A percentile compares a stretch with the other conserved stretches of the same genome.
Conservation (phyloP, 2,888 invertebrate genomes). For the Plemyria rubiginata region DNA sequence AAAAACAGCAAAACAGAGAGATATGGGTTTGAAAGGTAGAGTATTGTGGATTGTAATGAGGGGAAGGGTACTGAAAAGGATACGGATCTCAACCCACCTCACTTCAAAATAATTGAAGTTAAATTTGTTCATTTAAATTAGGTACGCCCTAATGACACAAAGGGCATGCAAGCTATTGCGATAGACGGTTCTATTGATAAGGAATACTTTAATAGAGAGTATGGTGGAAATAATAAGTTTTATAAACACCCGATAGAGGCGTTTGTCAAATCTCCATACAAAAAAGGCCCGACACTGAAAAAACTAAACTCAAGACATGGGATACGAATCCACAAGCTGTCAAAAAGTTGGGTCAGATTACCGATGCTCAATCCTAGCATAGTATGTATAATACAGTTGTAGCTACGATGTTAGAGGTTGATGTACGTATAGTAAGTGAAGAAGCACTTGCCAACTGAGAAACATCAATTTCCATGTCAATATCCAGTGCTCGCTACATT, state of each 20-base stretch:
- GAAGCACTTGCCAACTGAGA: constrained; percentile 2
- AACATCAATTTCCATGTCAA: constrained; percentile 23
- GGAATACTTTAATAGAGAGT: constrained; percentile 3
- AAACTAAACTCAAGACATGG: too few species aligned
- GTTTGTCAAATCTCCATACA: too few species aligned
- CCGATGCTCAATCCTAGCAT: too few species aligned
- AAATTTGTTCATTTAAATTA: constrained; percentile 82
- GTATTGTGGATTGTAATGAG: constrained; percentile 80
- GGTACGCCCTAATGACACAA: constrained; percentile 62
- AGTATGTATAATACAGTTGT: too few species aligned
- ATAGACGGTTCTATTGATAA: constrained; percentile 46
- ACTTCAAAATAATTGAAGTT: constrained; percentile 84
- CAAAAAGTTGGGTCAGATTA: too few species aligned
- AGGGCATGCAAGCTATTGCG: constrained; percentile 45
- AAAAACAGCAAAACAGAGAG: neutral
- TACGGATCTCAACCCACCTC: constrained; percentile 73
- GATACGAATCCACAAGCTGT: too few species aligned
- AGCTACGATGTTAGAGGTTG: too few species aligned
- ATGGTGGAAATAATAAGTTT: too few species aligned
- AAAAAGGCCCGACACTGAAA: too few species aligned
- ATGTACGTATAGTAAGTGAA: neutral
- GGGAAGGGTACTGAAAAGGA: constrained; percentile 82
- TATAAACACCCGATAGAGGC: too few species aligned
- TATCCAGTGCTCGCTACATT: constrained; percentile 21
- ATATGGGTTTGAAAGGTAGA: constrained; percentile 53